Conservation (phyloP, 2,888 invertebrate species). For the Vandiemenella viatica region DNA sequence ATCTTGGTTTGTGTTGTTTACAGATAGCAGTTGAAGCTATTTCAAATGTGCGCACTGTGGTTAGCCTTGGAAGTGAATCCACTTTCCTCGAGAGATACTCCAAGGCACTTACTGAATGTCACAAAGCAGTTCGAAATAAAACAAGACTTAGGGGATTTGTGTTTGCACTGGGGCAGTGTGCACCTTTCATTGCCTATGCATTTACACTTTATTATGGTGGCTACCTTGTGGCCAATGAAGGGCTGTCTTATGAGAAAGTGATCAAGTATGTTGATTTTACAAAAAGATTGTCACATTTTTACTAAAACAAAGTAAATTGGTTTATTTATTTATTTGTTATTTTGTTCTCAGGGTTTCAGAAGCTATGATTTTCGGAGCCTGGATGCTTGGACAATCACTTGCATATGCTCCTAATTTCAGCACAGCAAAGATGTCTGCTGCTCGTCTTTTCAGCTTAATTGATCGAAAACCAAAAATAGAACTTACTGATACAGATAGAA, state of each 20-base stretch:
- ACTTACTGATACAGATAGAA: constrained; percentile 24
- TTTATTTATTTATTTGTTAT: no score
- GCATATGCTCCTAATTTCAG: constrained; percentile 66
- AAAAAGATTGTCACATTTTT: no score
- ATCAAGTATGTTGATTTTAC: constrained; percentile 52
- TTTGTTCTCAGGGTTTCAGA: constrained; percentile 50
- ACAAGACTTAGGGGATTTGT: constrained; percentile 49
- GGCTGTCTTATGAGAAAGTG: constrained; percentile 45
- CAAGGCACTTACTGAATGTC: constrained; percentile 35
- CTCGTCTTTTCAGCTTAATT: constrained; percentile 47
- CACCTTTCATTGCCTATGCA: constrained; percentile 57
- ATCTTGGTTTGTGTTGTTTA: no score
- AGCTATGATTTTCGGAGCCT: constrained; percentile 58
- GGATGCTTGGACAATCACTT: constrained; percentile 64
- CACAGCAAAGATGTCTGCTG: constrained; percentile 53
- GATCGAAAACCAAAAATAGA: constrained; percentile 36
- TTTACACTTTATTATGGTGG: constrained; percentile 58
- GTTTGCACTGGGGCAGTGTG: constrained; percentile 55
- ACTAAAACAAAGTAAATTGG: no score
- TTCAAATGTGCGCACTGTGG: constrained; percentile 52
- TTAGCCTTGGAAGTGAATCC: constrained; percentile 47
- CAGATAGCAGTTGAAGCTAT: constrained; percentile 58
- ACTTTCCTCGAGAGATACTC: constrained; percentile 43
- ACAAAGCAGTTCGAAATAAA: constrained; percentile 33
- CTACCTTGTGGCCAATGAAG: constrained; percentile 44